Conservation (phyloP, 2,888 invertebrate genomes). For the Cosmorhoe ocellata region DNA sequence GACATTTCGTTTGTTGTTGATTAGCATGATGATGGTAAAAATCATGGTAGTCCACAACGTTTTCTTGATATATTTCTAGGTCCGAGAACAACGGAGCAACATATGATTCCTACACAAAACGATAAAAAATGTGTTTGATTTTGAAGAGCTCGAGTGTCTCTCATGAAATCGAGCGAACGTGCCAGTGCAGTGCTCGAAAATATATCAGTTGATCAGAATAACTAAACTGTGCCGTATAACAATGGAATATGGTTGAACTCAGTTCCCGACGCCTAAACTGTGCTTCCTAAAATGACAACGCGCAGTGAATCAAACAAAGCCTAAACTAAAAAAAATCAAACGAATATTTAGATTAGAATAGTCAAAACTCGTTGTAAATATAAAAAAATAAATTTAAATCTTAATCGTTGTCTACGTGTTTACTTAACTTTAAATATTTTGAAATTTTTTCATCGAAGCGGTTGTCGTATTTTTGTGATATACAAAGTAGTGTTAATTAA, state of each 20-base stretch:
- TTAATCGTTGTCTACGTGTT: constrained; percentile 69
- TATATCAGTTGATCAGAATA: constrained; percentile 76
- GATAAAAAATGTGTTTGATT: constrained; percentile 77
- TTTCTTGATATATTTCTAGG: constrained; percentile 57
- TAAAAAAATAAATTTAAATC: constrained; percentile 43
- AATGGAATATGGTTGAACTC: constrained; percentile 81
- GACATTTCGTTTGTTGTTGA: constrained; percentile 42
- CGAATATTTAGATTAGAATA: constrained; percentile 31
- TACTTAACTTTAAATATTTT: constrained; percentile 52
- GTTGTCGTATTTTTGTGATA: constrained; percentile 83
- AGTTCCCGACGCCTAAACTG: constrained; percentile 56
- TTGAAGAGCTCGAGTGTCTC: constrained; percentile 56
- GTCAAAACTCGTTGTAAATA: constrained; percentile 53
- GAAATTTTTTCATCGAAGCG: constrained; percentile 79
- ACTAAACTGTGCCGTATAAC: constrained; percentile 60
- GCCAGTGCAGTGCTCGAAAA: constrained; percentile 60
- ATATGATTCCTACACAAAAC: constrained; percentile 60
- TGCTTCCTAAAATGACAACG: constrained; percentile 69
- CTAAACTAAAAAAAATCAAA: constrained; percentile 37
- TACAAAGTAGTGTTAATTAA: constrained; percentile 50
- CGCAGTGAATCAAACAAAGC: constrained; percentile 53
- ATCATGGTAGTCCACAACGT: constrained; percentile 54
- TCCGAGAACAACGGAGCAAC: constrained; percentile 49
- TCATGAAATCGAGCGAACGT: constrained; percentile 69
- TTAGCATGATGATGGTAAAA: constrained; percentile 41